phyloP scores from a whole-genome alignment of 2,888 invertebrate species.

The Archips xylosteana region DNA sequence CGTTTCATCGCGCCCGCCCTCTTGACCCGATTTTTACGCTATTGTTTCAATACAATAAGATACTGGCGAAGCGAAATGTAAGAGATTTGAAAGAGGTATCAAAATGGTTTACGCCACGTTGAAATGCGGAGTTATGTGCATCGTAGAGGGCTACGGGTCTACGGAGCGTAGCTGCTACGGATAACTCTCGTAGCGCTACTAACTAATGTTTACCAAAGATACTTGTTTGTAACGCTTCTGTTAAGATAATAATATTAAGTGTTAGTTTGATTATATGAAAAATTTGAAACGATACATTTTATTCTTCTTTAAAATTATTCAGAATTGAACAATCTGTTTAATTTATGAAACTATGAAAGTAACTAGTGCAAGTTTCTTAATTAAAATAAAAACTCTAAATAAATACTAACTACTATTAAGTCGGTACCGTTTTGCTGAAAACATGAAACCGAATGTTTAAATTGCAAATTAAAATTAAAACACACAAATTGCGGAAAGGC shows the following conservation, averaged over 20 bases:
- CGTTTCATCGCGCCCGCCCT: conserved; percentile 48
- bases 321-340: too few species aligned
- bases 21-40: conserved; percentile 75
- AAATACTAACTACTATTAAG: too few species aligned
- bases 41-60: conserved; percentile 82
- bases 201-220: not conserved
- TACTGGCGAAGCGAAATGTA: conserved; percentile 50
- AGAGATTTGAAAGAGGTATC: conserved; percentile 32
- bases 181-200: conserved; percentile 11
- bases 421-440: too few species aligned
- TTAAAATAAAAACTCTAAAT: too few species aligned
- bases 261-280: not conserved
- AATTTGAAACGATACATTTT: too few species aligned
- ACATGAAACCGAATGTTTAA: too few species aligned
- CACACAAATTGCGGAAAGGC: too few species aligned
- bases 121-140: not conserved
- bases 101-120: conserved; percentile 37
- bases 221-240: not conserved
- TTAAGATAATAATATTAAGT: not conserved
- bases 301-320: too few species aligned
- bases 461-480: too few species aligned
- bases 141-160: conserved; percentile 26
- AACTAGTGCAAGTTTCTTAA: too few species aligned
- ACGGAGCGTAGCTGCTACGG: conserved; percentile 33
- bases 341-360: too few species aligned